Percentiles rank a stretch among this genome's conserved stretches.
These are phyloP conservation scores for Stomatorhinus ivindoensis DNA, from an alignment of 2,113 vertebrate species.

Conservation along the genomic window DNA sequence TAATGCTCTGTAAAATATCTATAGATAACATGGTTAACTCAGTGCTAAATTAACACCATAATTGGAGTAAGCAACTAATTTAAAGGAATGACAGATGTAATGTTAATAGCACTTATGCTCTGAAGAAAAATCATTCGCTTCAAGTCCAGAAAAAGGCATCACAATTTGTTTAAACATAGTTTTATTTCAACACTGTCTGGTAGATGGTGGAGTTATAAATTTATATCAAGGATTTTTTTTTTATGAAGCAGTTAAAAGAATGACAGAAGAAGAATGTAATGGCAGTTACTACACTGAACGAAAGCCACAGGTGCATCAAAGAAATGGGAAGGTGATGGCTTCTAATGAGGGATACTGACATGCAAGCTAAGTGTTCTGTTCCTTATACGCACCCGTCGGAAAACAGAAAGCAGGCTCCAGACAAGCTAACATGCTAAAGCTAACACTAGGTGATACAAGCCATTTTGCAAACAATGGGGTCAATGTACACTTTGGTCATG, in stretches of 20 bases:
- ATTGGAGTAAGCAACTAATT: conserved; percentile 9
- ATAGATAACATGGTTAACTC: conserved; percentile 12
- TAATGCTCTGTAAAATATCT: conserved; percentile 7
- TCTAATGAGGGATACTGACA: background rate
- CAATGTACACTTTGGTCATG: background rate
- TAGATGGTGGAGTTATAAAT: background rate
- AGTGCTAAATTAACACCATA: background rate
- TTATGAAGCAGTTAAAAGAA: background rate
- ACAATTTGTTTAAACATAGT: background rate
- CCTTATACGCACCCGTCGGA: background rate
- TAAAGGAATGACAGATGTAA: background rate
- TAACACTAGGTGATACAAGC: background rate
- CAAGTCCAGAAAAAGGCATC: background rate
- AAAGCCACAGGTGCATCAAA: background rate
- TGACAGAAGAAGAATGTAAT: background rate
- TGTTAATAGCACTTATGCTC: background rate
- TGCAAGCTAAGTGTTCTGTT: background rate
- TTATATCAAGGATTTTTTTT: background rate
- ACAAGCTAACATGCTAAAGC: background rate
- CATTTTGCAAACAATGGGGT: background rate
- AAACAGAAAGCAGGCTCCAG: background rate
- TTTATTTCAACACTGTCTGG: background rate
- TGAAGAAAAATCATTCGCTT: background rate
- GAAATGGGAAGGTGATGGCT: background rate
- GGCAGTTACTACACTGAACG: background rate